Evolutionary conservation across 2,888 invertebrate species (phyloP).

Genomic region (Caenorhabditis panamensis): DNA sequence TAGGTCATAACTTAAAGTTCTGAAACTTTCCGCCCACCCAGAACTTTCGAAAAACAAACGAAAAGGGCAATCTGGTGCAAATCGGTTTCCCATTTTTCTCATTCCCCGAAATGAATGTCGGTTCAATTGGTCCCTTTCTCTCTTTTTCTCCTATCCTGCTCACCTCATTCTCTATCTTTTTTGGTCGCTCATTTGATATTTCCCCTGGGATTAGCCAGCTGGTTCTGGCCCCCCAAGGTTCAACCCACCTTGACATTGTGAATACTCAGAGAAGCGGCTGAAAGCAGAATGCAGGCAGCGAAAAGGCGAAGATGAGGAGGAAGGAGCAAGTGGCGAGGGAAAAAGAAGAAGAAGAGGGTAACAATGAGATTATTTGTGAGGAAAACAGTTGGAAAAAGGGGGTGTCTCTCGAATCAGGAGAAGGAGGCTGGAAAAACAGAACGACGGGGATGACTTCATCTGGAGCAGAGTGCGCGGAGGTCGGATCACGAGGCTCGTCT

Average conservation of each 20-base stretch:
- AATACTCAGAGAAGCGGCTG: constrained; percentile 1
- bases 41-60: no score
- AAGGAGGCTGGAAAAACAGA: constrained; percentile 13
- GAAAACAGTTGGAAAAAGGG: constrained; percentile 6
- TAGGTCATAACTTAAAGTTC: no score
- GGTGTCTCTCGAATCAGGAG: constrained; percentile 31
- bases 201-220: constrained; percentile 8
- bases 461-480: background rate
- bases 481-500: no score
- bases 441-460: background rate
- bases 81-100: no score
- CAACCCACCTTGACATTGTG: constrained; percentile 42
- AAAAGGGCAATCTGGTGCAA: constrained; percentile 5
- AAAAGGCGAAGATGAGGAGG: constrained; percentile 3
- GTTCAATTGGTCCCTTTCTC: constrained; percentile 29
- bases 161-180: no score
- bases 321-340: constrained; percentile 3
- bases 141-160: constrained; percentile 8
- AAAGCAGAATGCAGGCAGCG: constrained; percentile 15
- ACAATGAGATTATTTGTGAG: constrained; percentile 38
- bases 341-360: background rate
- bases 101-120: no score
- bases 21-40: background rate
- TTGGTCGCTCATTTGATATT: constrained; percentile 31
- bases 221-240: background rate